Percentiles rank a stretch among this genome's conserved stretches.
These are phyloP conservation scores for Philypnodon macrostomus DNA, from an alignment of 2,797 vertebrate species.

Conservation along the genomic window DNA sequence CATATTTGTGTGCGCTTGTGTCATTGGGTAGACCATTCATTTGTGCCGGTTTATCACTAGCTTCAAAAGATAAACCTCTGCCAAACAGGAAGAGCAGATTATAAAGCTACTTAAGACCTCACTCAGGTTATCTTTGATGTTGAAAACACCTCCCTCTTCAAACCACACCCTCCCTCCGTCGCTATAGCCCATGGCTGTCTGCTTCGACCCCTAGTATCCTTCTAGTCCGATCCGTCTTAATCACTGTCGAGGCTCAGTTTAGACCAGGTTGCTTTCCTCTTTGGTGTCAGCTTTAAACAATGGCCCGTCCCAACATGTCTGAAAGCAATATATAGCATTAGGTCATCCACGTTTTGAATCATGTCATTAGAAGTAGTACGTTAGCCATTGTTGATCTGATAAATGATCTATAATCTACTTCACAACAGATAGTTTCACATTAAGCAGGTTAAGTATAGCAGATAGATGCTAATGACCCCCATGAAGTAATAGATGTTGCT, in stretches of 20 bases:
- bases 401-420: neutral
- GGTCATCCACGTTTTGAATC: slow-evolving; percentile 13
- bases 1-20: slow-evolving; percentile 10
- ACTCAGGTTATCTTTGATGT: slow-evolving; percentile 57
- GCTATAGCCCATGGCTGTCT: slow-evolving; percentile 42
- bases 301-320: slow-evolving; percentile 48
- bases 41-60: slow-evolving; percentile 18
- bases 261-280: slow-evolving; percentile 41
- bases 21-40: slow-evolving; percentile 34
- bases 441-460: neutral
- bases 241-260: slow-evolving; percentile 56
- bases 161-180: slow-evolving; percentile 37
- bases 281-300: slow-evolving; percentile 50
- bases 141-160: slow-evolving; percentile 50
- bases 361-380: too few relatives aligned
- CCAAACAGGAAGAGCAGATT: slow-evolving; percentile 54
- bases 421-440: neutral
- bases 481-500: neutral
- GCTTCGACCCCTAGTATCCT: slow-evolving; percentile 15
- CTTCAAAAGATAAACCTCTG: slow-evolving; percentile 26
- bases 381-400: neutral
- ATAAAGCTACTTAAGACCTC: slow-evolving; percentile 42
- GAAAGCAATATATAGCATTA: slow-evolving; percentile 33
- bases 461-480: neutral
- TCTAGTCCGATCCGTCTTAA: slow-evolving; percentile 54